Percentiles rank a stretch among this genome's conserved stretches.
phyloP scores from a whole-genome alignment of 2,113 vertebrate species.

The Hemiscyllium ocellatum region DNA sequence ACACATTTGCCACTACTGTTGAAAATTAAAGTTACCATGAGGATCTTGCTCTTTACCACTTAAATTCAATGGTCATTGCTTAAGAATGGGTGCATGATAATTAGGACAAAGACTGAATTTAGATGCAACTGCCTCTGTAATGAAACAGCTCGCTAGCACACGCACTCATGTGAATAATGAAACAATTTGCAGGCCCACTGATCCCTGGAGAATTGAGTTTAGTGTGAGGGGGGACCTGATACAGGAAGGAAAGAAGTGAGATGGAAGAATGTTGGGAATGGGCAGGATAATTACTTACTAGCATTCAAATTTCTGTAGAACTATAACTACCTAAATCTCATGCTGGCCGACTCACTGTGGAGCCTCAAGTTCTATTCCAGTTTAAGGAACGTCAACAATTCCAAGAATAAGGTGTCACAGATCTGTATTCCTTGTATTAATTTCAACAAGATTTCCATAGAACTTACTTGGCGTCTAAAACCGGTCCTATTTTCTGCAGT shows the following conservation, averaged over 20 bases:
- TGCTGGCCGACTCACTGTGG: background rate
- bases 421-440: background rate
- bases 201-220: background rate
- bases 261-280: background rate
- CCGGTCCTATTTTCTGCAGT: slow-evolving; percentile 80
- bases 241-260: background rate
- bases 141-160: background rate
- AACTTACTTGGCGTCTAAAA: slow-evolving; percentile 69
- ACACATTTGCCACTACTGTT: background rate
- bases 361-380: background rate
- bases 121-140: background rate
- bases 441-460: background rate
- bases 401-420: background rate
- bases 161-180: background rate
- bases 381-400: background rate
- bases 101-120: background rate
- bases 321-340: background rate
- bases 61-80: background rate
- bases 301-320: background rate
- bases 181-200: background rate
- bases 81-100: background rate
- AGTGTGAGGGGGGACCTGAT: background rate
- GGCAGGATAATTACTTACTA: background rate
- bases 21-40: background rate
- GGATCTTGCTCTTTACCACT: background rate